These are phyloP conservation scores for Enchytraeus crypticus DNA, from an alignment of 2,888 invertebrate genomes.

Conservation along the genomic window DNA sequence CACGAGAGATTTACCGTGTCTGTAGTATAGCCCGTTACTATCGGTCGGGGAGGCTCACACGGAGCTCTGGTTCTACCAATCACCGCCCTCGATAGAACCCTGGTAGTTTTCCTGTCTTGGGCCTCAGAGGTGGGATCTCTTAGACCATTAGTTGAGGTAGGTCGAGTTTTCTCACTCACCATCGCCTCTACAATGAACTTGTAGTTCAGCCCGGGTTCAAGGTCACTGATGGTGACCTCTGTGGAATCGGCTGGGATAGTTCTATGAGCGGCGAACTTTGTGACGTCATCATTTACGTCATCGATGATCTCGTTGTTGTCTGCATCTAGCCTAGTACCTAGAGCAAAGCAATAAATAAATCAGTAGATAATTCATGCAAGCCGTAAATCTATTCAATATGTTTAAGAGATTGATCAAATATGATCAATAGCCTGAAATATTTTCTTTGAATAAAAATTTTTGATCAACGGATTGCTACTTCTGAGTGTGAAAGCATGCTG, in stretches of 20 bases:
- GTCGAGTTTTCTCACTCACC: constrained; percentile 43
- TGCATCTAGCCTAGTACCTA: not conserved
- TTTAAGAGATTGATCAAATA: too few relatives aligned
- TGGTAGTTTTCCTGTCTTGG: constrained; percentile 41
- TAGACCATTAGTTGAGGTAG: not conserved
- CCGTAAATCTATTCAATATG: too few relatives aligned
- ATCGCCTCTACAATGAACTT: constrained; percentile 46
- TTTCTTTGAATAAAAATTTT: too few relatives aligned
- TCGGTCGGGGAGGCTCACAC: constrained; percentile 40
- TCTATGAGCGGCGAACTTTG: constrained; percentile 9
- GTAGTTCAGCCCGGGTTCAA: constrained; percentile 44
- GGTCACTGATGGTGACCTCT: constrained; percentile 37
- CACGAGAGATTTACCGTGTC: constrained; percentile 44
- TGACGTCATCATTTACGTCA: not conserved
- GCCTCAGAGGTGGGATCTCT: constrained; percentile 33
- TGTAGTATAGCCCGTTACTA: constrained; percentile 40
- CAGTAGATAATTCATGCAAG: too few relatives aligned
- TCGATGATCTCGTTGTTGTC: too few relatives aligned
- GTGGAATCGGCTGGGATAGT: constrained; percentile 12
- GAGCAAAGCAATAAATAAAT: too few relatives aligned
- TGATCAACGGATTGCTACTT: too few relatives aligned
- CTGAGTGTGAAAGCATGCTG: too few relatives aligned
- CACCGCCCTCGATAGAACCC: constrained; percentile 43
- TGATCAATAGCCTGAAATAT: too few relatives aligned
- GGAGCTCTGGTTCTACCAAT: constrained; percentile 44